Conservation (phyloP, 2,888 invertebrate species). For the Catocala fraxini region DNA sequence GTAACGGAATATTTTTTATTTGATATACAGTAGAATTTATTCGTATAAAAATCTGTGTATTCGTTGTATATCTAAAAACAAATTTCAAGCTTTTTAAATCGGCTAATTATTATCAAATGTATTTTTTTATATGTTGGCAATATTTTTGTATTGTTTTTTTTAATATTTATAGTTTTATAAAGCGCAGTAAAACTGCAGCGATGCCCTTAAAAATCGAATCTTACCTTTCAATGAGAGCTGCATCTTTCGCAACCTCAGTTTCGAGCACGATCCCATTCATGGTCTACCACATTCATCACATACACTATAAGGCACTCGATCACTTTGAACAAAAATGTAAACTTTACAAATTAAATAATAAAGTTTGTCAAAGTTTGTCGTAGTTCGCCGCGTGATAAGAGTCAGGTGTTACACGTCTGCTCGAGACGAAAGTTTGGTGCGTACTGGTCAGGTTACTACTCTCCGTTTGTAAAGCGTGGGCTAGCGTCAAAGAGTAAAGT, state of each 20-base stretch:
- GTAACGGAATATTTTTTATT: too few species aligned
- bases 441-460: conserved; percentile 25
- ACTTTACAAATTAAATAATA: conserved; percentile 22
- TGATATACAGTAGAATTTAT: too few species aligned
- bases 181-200: too few species aligned
- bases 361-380: conserved; percentile 48
- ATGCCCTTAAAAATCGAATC: conserved; percentile 19
- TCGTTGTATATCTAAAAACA: too few species aligned
- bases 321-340: conserved; percentile 27
- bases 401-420: conserved; percentile 25
- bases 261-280: conserved; percentile 68
- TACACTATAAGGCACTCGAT: conserved; percentile 51
- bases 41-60: too few species aligned
- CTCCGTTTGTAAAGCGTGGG: conserved; percentile 42
- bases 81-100: too few species aligned
- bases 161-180: neutral
- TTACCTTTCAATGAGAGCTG: conserved; percentile 64
- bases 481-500: conserved; percentile 44
- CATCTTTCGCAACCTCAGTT: conserved; percentile 59
- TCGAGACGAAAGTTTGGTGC: conserved; percentile 21
- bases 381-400: conserved; percentile 34
- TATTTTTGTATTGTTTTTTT: too few species aligned
- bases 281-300: conserved; percentile 44
- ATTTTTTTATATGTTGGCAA: too few species aligned
- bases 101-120: too few species aligned